Evolutionary conservation across 2,797 vertebrate genomes (phyloP).

Genomic region (Gallinago nigripennis): DNA sequence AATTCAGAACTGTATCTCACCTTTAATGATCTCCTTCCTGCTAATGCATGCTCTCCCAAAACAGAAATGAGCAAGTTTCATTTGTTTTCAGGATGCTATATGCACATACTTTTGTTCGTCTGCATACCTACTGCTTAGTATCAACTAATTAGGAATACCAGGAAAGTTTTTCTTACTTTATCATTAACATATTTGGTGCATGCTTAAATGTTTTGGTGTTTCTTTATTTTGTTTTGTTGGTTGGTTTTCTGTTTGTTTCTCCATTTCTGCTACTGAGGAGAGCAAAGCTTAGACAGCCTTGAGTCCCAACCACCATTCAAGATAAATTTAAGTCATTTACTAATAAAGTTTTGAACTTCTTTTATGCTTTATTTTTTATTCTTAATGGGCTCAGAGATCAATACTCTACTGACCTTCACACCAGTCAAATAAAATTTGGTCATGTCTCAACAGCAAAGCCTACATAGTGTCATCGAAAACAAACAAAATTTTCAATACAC

Average conservation of each 20-base stretch:
- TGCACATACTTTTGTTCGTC: neutral
- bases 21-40: neutral
- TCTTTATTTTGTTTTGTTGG: neutral
- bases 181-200: neutral
- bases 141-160: neutral
- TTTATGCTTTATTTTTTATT: neutral
- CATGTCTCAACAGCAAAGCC: neutral
- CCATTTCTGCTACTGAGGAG: neutral
- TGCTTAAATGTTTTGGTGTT: neutral
- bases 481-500: neutral
- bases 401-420: neutral
- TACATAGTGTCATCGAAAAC: neutral
- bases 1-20: neutral
- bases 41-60: neutral
- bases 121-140: neutral
- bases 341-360: neutral
- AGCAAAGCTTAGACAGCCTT: neutral
- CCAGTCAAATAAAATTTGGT: neutral
- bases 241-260: neutral
- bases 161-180: neutral
- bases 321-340: neutral
- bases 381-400: neutral
- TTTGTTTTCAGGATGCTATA: neutral
- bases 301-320: neutral
- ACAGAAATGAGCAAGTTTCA: neutral